A percentile compares a stretch with the other conserved stretches of the same genome.
phyloP scores from a whole-genome alignment of 2,888 invertebrate species.

The Meandrusa payeni region DNA sequence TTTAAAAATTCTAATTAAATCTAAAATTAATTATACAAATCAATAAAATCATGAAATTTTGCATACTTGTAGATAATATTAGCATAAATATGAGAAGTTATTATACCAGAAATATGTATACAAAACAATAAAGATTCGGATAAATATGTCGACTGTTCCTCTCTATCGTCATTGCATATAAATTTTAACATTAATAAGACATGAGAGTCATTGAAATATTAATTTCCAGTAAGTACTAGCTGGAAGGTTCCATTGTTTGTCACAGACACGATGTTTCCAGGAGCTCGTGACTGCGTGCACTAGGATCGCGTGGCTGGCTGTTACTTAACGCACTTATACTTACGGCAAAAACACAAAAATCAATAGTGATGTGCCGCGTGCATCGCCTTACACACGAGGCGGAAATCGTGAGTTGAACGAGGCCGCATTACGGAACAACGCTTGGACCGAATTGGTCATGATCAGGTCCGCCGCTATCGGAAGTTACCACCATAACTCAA shows the following conservation, averaged over 20 bases:
- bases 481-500: conserved; percentile 23
- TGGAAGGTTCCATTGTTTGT: conserved; percentile 58
- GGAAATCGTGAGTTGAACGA: conserved; percentile 45
- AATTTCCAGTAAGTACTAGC: conserved; percentile 51
- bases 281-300: conserved; percentile 40
- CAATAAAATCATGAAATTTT: too few species aligned
- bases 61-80: too few species aligned
- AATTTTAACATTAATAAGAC: conserved; percentile 49
- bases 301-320: conserved; percentile 53
- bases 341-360: conserved; percentile 57
- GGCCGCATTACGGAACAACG: conserved; percentile 46
- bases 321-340: conserved; percentile 46
- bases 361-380: conserved; percentile 55
- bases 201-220: conserved; percentile 33
- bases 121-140: too few species aligned
- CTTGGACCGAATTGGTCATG: conserved; percentile 26
- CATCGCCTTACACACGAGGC: conserved; percentile 39
- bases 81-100: too few species aligned
- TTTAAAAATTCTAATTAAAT: too few species aligned
- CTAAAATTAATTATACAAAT: too few species aligned
- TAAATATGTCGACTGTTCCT: too few species aligned
- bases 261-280: conserved; percentile 33
- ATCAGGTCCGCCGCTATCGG: conserved; percentile 23
- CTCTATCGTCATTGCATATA: too few species aligned
- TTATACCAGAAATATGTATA: too few species aligned